Evolutionary conservation across 2,113 vertebrate genomes (phyloP), one percentile per base, ranked within the genome.

Genomic region (Oryzias celebensis): DNA sequence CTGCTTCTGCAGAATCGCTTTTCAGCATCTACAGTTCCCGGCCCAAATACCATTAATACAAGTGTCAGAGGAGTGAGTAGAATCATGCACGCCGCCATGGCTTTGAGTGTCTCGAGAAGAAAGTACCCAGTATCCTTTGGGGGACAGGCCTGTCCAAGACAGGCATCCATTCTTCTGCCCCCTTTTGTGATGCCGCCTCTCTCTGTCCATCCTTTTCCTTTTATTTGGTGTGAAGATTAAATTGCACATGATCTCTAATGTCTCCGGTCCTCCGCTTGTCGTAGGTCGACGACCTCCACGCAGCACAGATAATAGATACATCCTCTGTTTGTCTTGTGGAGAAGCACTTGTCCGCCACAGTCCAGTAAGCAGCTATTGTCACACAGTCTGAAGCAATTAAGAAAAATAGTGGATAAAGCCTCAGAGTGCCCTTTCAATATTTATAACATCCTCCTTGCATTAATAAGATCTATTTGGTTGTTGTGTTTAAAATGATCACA

Each of bases 161-260:
- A 41, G 86, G 87, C 90, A 89, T 91, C 93, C 93, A 93, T 95
- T 97, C 94, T 92, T 91, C 90, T 89, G 66, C 90, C 87, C 92
- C 63, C 92, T 93, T 90, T 90, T 96, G 94, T 95, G 91, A 87
- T 85, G 82, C 92, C 93, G 73, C 78, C 81, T 75, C 55, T 68
- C 49, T 58, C 66, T 53, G 67, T 82, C 78, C 78, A 10, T 81
- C 80, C 56, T 52, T 71, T 61, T 89, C 71, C 90, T 92, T 94
- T 94, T 94, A 94, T 97, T 96, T 95, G 73, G 94, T 95, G 94
- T 91, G 93, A 94, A 97, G 94, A 96, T 97, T 98, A 96, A 98
- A 98, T 95, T 96, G 94, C 96, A 95, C 95, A 94, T 94, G 93
- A 95, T 94, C 94, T 94, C 91, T 92, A 92, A 93, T 93, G 95